Conservation (phyloP, 2,888 invertebrate species). For the Autographa gamma region DNA sequence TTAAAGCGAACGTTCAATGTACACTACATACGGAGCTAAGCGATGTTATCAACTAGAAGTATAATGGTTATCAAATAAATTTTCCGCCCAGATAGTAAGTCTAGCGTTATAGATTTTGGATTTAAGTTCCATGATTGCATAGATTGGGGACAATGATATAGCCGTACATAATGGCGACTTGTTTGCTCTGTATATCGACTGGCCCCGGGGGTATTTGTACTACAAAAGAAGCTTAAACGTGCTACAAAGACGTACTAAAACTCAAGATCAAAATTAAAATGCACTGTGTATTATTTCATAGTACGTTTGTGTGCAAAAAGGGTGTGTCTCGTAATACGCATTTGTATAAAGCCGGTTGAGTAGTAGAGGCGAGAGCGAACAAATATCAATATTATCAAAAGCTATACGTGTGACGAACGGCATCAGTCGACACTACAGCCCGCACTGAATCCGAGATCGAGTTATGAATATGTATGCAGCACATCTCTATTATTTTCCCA, state of each 20-base stretch:
- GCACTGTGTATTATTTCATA: slow-evolving; percentile 33
- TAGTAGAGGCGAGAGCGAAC: slow-evolving; percentile 31
- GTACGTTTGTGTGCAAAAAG: slow-evolving; percentile 39
- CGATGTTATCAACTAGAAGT: slow-evolving; percentile 63
- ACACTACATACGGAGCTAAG: slow-evolving; percentile 32
- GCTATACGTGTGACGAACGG: neutral
- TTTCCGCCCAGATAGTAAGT: slow-evolving; percentile 79
- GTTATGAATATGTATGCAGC: slow-evolving; percentile 4
- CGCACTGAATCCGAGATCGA: neutral
- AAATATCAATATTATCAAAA: slow-evolving; percentile 26
- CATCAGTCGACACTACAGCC: neutral
- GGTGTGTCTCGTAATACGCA: slow-evolving; percentile 58
- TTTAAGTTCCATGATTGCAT: slow-evolving; percentile 75
- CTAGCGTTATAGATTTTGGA: slow-evolving; percentile 85
- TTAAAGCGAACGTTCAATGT: slow-evolving; percentile 53
- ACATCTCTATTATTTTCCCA: slow-evolving; percentile 4
- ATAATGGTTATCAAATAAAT: slow-evolving; percentile 77
- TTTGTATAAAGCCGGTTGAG: slow-evolving; percentile 43
- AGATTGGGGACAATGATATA: slow-evolving; percentile 69
- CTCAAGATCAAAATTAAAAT: slow-evolving; percentile 48
- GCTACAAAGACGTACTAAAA: slow-evolving; percentile 11
- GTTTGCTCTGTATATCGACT: slow-evolving; percentile 21
- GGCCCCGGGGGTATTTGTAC: slow-evolving; percentile 16
- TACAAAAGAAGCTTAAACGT: neutral
- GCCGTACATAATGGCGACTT: slow-evolving; percentile 27